A percentile compares a stretch with the other conserved stretches of the same genome.
Conservation (phyloP, 2,113 vertebrate species). For the Hemiprocne comata region DNA sequence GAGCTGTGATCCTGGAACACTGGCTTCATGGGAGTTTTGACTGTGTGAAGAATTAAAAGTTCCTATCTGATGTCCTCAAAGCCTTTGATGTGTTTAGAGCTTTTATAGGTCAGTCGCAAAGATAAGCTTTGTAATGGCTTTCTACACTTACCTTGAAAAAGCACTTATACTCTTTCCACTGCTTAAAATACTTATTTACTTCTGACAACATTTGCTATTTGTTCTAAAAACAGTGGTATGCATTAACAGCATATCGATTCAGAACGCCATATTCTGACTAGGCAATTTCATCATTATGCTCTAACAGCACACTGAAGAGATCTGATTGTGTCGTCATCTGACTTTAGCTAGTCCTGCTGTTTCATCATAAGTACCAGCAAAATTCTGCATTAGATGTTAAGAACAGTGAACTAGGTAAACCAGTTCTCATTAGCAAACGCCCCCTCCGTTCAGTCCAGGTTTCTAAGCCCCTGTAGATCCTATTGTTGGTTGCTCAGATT, state of each 20-base stretch:
- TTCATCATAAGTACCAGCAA: background rate
- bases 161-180: background rate
- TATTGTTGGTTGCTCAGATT: slow-evolving; percentile 35
- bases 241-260: slow-evolving; percentile 32
- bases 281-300: background rate
- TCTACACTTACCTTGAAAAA: slow-evolving; percentile 17
- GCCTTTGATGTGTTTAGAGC: slow-evolving; percentile 28
- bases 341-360: background rate
- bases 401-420: background rate
- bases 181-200: slow-evolving; percentile 21
- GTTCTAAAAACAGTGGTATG: background rate
- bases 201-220: slow-evolving; percentile 22
- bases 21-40: background rate
- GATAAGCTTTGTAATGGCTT: slow-evolving; percentile 48
- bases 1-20: background rate
- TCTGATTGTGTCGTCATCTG: background rate
- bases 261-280: background rate
- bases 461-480: background rate
- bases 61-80: slow-evolving; percentile 37
- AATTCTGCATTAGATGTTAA: background rate
- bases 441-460: slow-evolving; percentile 1
- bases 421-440: background rate
- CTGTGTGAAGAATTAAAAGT: slow-evolving; percentile 28
- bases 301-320: background rate
- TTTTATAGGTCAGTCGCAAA: slow-evolving; percentile 44